Percentiles rank a stretch among this genome's conserved stretches.
These are phyloP conservation scores for Pristionchus pacificus DNA, from an alignment of 1,140 invertebrate genomes.

Conservation along the genomic window DNA sequence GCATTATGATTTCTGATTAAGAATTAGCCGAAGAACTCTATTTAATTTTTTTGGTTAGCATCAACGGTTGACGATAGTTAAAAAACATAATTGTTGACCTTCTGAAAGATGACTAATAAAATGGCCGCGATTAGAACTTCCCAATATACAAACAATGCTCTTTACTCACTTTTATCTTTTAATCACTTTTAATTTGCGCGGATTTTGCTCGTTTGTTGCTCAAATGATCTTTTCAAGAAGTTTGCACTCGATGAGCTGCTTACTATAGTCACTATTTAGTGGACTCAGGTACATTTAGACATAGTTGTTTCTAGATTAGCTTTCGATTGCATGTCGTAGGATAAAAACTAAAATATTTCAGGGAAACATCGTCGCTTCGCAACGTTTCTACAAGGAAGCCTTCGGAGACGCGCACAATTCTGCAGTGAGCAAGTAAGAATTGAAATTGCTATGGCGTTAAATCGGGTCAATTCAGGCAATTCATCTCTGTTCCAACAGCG, in stretches of 20 bases:
- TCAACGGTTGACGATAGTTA: too few species aligned
- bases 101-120: too few species aligned
- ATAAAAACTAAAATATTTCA: too few species aligned
- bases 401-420: conserved; percentile 31
- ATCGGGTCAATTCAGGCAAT: conserved; percentile 30
- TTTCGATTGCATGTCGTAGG: too few species aligned
- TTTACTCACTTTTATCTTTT: background rate
- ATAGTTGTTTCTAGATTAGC: too few species aligned
- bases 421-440: conserved; percentile 33
- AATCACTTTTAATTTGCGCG: background rate
- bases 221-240: conserved; percentile 51
- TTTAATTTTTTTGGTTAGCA: too few species aligned
- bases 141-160: too few species aligned
- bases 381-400: conserved; percentile 27
- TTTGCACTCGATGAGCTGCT: conserved; percentile 72
- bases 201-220: background rate
- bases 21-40: too few species aligned
- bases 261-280: conserved; percentile 85
- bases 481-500: conserved; percentile 50
- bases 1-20: too few species aligned
- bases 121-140: too few species aligned
- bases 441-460: background rate
- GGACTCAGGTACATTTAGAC: too few species aligned
- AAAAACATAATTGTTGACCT: too few species aligned
- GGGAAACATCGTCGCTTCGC: conserved; percentile 33